A percentile compares a stretch with the other conserved stretches of the same genome.
These are phyloP conservation scores for Netelia inedita DNA, from an alignment of 2,888 invertebrate genomes.

Conservation along the genomic window DNA sequence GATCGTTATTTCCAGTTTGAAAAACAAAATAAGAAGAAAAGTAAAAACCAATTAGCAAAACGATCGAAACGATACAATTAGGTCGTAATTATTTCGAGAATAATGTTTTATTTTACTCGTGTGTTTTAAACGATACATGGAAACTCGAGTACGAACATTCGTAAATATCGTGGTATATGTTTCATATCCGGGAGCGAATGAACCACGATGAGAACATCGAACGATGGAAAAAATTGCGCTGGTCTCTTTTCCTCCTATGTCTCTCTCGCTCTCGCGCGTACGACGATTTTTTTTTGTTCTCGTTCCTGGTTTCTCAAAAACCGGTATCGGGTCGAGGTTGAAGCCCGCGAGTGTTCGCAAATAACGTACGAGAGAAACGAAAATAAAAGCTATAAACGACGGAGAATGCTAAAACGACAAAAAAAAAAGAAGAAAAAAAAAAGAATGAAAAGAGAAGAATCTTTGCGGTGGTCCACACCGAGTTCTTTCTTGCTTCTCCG, in stretches of 20 bases:
- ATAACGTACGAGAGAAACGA: slow-evolving; percentile 30
- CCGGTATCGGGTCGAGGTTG: slow-evolving; percentile 49
- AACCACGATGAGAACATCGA: slow-evolving; percentile 52
- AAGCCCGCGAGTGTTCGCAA: slow-evolving; percentile 25
- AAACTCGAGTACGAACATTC: background rate
- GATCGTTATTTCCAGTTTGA: background rate
- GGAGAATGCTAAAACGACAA: background rate
- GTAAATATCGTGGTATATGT: background rate
- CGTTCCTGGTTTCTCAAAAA: slow-evolving; percentile 32
- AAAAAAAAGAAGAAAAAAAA: background rate
- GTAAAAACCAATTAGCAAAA: no score
- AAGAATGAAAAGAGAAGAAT: slow-evolving; percentile 16
- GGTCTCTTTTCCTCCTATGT: slow-evolving; percentile 17
- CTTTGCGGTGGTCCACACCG: slow-evolving; percentile 34
- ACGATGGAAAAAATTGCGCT: slow-evolving; percentile 37
- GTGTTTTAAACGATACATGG: background rate
- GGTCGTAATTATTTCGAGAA: background rate
- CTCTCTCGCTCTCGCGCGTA: slow-evolving; percentile 9
- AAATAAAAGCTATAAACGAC: slow-evolving; percentile 11
- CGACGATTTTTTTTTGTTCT: background rate
- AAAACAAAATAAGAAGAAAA: slow-evolving; percentile 29
- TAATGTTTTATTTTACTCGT: background rate
- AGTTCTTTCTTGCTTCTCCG: slow-evolving; percentile 36
- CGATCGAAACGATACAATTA: background rate
- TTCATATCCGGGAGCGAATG: slow-evolving; percentile 7